Evolutionary conservation across 1,140 invertebrate genomes (phyloP).

Genomic region (Drosophila erecta): DNA sequence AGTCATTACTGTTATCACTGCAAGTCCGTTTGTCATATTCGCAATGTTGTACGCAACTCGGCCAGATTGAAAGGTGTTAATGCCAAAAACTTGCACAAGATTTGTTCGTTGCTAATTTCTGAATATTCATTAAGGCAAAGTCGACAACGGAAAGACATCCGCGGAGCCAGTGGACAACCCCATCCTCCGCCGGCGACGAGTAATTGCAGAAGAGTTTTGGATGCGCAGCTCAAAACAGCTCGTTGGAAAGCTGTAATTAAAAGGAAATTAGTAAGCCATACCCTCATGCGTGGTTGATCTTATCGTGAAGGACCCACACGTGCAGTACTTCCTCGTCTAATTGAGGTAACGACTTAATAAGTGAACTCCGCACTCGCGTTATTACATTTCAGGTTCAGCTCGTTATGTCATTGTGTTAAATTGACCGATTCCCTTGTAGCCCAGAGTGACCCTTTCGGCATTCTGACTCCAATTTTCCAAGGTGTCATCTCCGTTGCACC

Average conservation of each 20-base stretch:
- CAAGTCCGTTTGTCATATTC: conserved; percentile 46
- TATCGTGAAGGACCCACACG: conserved; percentile 24
- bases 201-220: conserved; percentile 62
- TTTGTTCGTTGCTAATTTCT: conserved; percentile 77
- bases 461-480: conserved; percentile 49
- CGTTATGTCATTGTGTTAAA: conserved; percentile 75
- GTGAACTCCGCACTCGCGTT: conserved; percentile 29
- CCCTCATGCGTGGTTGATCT: conserved; percentile 10
- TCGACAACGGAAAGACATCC: conserved; percentile 68
- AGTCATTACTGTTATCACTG: conserved; percentile 2
- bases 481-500: conserved; percentile 75
- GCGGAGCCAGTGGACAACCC: conserved; percentile 8
- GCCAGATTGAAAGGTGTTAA: conserved; percentile 80
- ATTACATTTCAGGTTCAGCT: conserved; percentile 38
- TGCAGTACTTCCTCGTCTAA: conserved; percentile 64
- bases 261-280: conserved; percentile 70
- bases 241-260: conserved; percentile 65
- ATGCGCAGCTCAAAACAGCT: conserved; percentile 51
- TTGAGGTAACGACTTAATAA: conserved; percentile 72
- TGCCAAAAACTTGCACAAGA: conserved; percentile 80
- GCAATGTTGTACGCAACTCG: conserved; percentile 57
- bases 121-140: conserved; percentile 76
- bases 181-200: conserved; percentile 32
- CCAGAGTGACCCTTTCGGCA: conserved; percentile 2
- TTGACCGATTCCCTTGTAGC: conserved; percentile 57